phyloP scores from a whole-genome alignment of 2,888 invertebrate genomes.

The Falcaria lacertinaria region DNA sequence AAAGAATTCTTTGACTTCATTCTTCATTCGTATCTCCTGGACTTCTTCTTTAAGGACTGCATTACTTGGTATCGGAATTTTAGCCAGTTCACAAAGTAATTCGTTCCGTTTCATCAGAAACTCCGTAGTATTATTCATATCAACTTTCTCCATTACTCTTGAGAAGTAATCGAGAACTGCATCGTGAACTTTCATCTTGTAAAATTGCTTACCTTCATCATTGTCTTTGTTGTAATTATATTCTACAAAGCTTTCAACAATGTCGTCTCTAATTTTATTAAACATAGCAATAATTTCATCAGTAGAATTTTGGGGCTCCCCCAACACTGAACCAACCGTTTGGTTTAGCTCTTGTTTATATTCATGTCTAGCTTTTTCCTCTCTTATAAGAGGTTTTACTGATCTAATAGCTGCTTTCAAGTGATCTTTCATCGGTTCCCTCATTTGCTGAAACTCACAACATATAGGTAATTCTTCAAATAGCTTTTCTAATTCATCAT shows the following conservation, averaged over 20 bases:
- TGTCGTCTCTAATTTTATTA: conserved; percentile 35
- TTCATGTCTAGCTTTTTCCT: conserved; percentile 34
- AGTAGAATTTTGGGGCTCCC: conserved; percentile 21
- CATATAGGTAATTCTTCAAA: conserved; percentile 28
- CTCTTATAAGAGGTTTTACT: conserved; percentile 37
- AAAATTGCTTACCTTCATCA: conserved; percentile 29
- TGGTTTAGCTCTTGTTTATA: conserved; percentile 44
- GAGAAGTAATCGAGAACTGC: conserved; percentile 28
- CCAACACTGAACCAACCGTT: conserved; percentile 32
- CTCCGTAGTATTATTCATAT: conserved; percentile 13
- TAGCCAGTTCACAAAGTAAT: conserved; percentile 41
- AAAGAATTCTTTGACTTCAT: conserved; percentile 33
- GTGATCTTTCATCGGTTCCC: conserved; percentile 28
- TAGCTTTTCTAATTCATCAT: conserved; percentile 40
- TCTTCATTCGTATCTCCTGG: conserved; percentile 29
- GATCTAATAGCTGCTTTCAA: conserved; percentile 34
- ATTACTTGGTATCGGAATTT: conserved; percentile 22
- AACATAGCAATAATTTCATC: conserved; percentile 18
- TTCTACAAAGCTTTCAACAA: conserved; percentile 46
- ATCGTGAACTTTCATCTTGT: conserved; percentile 37
- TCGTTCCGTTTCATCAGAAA: conserved; percentile 38
- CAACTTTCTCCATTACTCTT: conserved; percentile 14
- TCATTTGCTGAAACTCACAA: conserved; percentile 27
- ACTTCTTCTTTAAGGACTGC: conserved; percentile 20
- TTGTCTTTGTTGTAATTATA: conserved; percentile 35